These are phyloP conservation scores for Phylloscopus collybita DNA, from an alignment of 2,797 vertebrate genomes.

Conservation along the genomic window DNA sequence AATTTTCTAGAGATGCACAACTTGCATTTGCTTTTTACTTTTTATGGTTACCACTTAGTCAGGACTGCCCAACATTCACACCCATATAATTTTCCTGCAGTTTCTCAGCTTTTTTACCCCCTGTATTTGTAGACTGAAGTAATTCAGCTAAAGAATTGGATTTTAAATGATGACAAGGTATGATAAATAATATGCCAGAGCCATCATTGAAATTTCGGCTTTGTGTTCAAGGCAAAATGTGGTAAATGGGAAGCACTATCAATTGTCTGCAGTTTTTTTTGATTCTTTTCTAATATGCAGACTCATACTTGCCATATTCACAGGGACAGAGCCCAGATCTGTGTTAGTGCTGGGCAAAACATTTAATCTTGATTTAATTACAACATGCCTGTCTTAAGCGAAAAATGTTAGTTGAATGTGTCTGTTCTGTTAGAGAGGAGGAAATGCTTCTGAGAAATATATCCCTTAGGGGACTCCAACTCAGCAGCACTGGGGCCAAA, in stretches of 20 bases:
- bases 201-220: constrained; percentile 4
- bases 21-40: background rate
- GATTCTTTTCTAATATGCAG: background rate
- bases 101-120: background rate
- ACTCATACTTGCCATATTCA: background rate
- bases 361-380: constrained; percentile 24
- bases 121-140: background rate
- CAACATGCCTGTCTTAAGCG: background rate
- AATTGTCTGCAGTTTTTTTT: constrained; percentile 34
- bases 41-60: background rate
- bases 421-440: background rate
- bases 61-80: background rate
- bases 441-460: constrained; percentile 25
- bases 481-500: background rate
- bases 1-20: background rate
- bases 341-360: background rate
- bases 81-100: background rate
- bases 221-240: background rate
- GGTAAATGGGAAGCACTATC: background rate
- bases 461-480: background rate
- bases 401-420: background rate
- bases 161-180: constrained; percentile 5
- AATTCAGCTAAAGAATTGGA: background rate
- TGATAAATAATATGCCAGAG: constrained; percentile 5
- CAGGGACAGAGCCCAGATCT: background rate